A percentile compares a stretch with the other conserved stretches of the same genome.
These are phyloP conservation scores for Nyctibius grandis DNA, from an alignment of 2,797 vertebrate species.

Conservation along the genomic window DNA sequence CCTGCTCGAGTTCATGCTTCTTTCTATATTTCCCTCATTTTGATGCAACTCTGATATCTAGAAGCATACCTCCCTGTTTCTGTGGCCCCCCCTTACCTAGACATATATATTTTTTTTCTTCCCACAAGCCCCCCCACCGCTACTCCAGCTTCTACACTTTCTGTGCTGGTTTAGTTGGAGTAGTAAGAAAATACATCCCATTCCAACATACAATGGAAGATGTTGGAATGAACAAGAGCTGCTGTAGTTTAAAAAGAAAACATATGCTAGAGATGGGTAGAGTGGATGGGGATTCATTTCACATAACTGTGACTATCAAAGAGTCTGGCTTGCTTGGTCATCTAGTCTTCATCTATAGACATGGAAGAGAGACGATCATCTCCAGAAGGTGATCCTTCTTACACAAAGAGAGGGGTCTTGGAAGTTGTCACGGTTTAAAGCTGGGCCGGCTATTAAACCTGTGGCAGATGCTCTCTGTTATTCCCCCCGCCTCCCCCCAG, in stretches of 20 bases:
- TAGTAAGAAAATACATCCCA: background rate
- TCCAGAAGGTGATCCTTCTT: background rate
- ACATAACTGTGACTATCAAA: background rate
- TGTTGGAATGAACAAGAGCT: background rate
- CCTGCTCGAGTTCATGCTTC: background rate
- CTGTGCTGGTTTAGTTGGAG: background rate
- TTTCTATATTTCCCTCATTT: background rate
- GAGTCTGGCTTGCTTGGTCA: background rate
- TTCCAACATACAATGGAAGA: background rate
- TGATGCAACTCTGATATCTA: background rate
- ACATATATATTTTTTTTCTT: background rate
- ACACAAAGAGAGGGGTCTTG: background rate
- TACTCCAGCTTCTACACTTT: background rate
- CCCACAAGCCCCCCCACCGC: rapidly evolving
- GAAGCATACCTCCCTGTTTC: background rate
- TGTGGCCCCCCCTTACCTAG: rapidly evolving
- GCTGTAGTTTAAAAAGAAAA: background rate
- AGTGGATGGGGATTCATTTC: background rate
- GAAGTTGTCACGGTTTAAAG: no score
- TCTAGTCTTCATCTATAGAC: background rate
- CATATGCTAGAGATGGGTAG: background rate
- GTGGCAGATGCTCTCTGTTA: no score
- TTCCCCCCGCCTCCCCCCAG: no score
- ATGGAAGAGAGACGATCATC: background rate
- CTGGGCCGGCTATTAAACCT: no score